These are phyloP conservation scores for Liparis tanakae DNA, from an alignment of 2,797 vertebrate genomes.

Conservation along the genomic window DNA sequence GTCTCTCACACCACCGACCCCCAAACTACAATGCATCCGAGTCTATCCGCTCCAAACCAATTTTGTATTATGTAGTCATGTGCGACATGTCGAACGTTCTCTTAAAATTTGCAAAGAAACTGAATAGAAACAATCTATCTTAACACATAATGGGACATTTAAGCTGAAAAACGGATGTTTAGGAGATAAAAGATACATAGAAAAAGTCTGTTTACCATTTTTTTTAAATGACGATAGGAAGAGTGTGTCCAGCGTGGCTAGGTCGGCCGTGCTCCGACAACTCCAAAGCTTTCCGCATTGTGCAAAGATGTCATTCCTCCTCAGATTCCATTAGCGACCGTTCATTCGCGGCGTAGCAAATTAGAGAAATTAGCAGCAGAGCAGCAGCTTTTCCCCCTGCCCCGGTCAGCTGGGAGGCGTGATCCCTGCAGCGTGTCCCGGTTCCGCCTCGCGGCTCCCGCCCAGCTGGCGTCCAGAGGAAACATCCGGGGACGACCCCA, in stretches of 20 bases:
- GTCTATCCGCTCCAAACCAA: neutral
- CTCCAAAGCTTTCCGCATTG: neutral
- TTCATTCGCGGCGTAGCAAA: slow-evolving; percentile 1
- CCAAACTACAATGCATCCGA: neutral
- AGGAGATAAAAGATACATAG: neutral
- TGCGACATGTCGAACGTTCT: neutral
- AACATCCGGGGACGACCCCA: neutral
- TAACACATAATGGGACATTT: neutral
- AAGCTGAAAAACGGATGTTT: neutral
- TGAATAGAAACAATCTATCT: neutral
- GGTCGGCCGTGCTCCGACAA: neutral
- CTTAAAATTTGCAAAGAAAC: neutral
- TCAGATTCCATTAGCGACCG: neutral
- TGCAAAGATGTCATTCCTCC: slow-evolving; percentile 2
- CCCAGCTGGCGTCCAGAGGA: slow-evolving; percentile 15
- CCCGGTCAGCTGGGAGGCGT: slow-evolving; percentile 61
- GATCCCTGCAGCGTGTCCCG: slow-evolving; percentile 55
- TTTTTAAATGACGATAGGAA: neutral
- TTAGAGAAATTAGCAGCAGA: neutral
- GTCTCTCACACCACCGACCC: neutral
- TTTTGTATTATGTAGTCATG: neutral
- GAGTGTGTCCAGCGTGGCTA: neutral
- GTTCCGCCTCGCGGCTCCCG: slow-evolving; percentile 17
- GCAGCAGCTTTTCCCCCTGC: slow-evolving; percentile 3
- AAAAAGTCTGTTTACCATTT: neutral